Conservation (phyloP, 1,140 invertebrate species). For the Trinorchestia longiramus region DNA sequence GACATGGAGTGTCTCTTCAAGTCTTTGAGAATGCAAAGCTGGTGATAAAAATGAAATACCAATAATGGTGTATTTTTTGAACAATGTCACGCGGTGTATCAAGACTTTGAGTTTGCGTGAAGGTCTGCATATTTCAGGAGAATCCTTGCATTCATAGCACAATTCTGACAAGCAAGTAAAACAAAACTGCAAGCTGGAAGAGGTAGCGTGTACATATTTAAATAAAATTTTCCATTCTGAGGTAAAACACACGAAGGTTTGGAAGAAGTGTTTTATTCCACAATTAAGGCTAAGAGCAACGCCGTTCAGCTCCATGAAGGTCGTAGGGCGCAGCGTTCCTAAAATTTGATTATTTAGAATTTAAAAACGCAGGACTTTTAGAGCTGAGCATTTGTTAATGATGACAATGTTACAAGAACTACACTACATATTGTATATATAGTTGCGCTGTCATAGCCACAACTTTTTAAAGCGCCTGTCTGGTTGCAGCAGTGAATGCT, state of each 20-base stretch:
- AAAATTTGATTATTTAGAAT: constrained; percentile 11
- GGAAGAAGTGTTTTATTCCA: constrained; percentile 8
- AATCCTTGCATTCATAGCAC: no score
- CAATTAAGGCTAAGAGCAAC: not conserved
- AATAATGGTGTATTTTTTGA: no score
- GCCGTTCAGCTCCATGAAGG: not conserved
- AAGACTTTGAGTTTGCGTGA: no score
- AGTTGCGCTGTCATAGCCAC: not conserved
- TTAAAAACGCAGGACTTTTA: not conserved
- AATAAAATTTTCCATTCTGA: not conserved
- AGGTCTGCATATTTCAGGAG: no score
- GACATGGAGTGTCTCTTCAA: no score
- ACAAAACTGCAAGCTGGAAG: no score
- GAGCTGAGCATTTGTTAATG: not conserved
- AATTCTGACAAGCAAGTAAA: no score
- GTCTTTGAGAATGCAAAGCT: no score
- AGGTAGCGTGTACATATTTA: no score
- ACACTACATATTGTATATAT: not conserved
- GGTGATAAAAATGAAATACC: no score
- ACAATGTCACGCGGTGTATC: no score
- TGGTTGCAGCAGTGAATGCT: not conserved
- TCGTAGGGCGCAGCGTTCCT: not conserved
- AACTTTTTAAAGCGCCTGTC: not conserved
- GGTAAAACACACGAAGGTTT: not conserved
- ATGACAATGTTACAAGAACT: not conserved